Conservation (phyloP, 2,888 invertebrate genomes). For the Dermolepida albohirtum region DNA sequence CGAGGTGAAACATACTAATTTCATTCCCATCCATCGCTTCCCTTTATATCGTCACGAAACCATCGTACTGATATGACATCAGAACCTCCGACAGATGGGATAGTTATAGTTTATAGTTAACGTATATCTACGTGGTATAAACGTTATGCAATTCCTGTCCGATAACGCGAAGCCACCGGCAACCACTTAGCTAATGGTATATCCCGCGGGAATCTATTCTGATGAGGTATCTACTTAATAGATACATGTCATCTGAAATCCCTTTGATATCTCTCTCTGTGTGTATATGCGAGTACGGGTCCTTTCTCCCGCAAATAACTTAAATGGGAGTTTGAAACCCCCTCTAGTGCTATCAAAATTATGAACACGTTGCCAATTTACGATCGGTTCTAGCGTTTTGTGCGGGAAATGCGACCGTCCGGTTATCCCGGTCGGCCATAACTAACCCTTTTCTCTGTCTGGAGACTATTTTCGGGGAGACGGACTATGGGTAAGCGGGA, state of each 20-base stretch:
- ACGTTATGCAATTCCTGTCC: conserved; percentile 30
- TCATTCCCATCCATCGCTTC: not conserved
- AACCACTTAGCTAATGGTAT: conserved; percentile 55
- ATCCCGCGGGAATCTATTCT: conserved; percentile 50
- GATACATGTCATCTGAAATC: conserved; percentile 56
- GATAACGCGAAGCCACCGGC: conserved; percentile 43
- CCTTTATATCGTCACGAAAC: conserved; percentile 40
- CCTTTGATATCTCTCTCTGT: conserved; percentile 46
- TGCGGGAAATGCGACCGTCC: conserved; percentile 35
- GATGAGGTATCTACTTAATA: conserved; percentile 54
- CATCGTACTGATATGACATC: conserved; percentile 41
- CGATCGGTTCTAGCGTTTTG: conserved; percentile 41
- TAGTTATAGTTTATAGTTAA: conserved; percentile 38
- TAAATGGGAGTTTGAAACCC: conserved; percentile 52
- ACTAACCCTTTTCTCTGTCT: conserved; percentile 36
- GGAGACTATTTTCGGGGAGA: conserved; percentile 29
- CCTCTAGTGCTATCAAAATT: conserved; percentile 52
- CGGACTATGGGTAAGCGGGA: not conserved
- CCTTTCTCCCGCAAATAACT: conserved; percentile 51
- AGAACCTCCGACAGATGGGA: conserved; percentile 45
- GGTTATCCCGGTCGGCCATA: conserved; percentile 32
- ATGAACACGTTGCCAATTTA: conserved; percentile 55
- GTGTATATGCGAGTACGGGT: not conserved
- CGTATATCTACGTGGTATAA: conserved; percentile 13
- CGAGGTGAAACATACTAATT: not conserved